Percentiles rank a stretch among this genome's conserved stretches.
Conservation (phyloP, 1,140 invertebrate species). For the Sitodiplosis mosellana region DNA sequence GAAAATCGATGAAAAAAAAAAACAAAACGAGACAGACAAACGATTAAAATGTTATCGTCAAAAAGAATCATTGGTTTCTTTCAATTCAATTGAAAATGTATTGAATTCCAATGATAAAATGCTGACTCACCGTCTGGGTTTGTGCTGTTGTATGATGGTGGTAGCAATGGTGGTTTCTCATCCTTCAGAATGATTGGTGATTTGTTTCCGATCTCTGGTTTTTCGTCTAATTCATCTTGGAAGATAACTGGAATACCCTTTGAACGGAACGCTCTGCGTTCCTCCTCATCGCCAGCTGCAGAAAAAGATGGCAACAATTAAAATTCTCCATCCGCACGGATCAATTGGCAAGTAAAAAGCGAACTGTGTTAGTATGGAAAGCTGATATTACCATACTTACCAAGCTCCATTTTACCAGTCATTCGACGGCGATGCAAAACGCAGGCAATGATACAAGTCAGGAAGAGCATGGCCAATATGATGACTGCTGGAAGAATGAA, state of each 20-base stretch:
- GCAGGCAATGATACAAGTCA: constrained; percentile 75
- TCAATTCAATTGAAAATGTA: not conserved
- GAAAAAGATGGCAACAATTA: too few species aligned
- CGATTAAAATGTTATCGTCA: not conserved
- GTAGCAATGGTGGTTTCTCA: constrained; percentile 71
- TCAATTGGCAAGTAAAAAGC: not conserved
- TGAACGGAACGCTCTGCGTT: constrained; percentile 61
- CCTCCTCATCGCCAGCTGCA: constrained; percentile 47
- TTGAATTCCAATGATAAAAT: not conserved
- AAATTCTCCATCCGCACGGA: not conserved
- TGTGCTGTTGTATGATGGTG: constrained; percentile 31
- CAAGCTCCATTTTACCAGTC: constrained; percentile 63
- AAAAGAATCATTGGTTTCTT: not conserved
- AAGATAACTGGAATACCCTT: constrained; percentile 91
- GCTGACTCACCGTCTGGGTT: constrained; percentile 17
- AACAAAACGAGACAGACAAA: not conserved
- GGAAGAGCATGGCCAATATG: constrained; percentile 69
- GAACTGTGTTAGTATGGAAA: not conserved
- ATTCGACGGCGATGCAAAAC: constrained; percentile 65
- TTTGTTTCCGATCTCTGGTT: constrained; percentile 71
- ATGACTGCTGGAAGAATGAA: constrained; percentile 79
- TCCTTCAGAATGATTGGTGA: constrained; percentile 82
- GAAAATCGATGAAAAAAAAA: constrained; percentile 17
- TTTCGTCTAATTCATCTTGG: constrained; percentile 82
- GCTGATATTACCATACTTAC: constrained; percentile 19